Evolutionary conservation across 53 echinoderm and acorn worm species (phyloP), one percentile per base, ranked within the genome.

Genomic region (Paracentrotus lividus): DNA sequence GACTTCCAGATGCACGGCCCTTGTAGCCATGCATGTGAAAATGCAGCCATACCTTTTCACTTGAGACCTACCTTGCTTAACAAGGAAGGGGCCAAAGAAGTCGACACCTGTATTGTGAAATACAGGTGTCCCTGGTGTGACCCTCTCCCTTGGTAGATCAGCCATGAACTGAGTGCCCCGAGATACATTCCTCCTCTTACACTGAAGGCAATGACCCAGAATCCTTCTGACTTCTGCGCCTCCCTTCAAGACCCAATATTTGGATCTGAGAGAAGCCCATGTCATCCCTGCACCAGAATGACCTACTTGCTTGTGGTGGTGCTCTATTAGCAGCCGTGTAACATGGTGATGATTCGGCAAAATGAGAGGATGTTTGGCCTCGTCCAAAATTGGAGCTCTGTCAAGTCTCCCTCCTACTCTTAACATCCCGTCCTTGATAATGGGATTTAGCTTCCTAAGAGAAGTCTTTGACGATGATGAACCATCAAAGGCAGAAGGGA

Each of bases 21-120:
- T 91, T 49, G 96, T 94, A 21, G 95, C 85, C 93, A 96, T 88
- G 67, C 96, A 96, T 13, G 94, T 94, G 78, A 96, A 96, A 10
- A 96, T 36, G 4, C 72, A 93, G 7, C 86, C 95, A 84, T 96
- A 96, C 34, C 94, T 45, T 57, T 94, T 94, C 7, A 95, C 91
- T 20, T 85, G 38, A 52, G 67, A 85, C 8, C 86, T 49, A 16
- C 94, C 95, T 36, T 94, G 85, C 57, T 94, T 94, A 40, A 95
- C 95, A 61, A 40, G 21, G 32, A 95, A 23, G 0, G 94, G 95
- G n/a, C 94, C 95, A 55, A 95, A 94, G 49, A 94, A 95, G 55
- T 94, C 94, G 2, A 90, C 60, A 20, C 95, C 94, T 1, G 76
- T 75, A n/a, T 42, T 84, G 16, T 68, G 51, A 32, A 95, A 95